Base-by-base conservation (phyloP, 2,888 invertebrate species). In the Stenolophus ochropezus region DNA sequence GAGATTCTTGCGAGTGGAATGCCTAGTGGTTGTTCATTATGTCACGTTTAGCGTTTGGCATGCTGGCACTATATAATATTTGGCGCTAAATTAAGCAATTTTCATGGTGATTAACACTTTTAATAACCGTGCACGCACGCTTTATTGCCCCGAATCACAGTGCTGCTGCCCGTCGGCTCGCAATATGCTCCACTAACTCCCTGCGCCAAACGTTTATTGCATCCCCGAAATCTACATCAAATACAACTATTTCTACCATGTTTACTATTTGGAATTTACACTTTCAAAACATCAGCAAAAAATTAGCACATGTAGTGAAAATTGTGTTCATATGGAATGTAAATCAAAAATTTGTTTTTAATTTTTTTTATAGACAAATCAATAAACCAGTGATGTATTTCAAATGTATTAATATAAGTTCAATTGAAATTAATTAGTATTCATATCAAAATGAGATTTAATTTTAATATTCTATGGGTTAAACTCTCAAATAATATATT, bases 31-130 rank as follows among this genome's bases (percentile, higher is more conserved):
- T 61, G 61, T 61, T 27, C 61, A 61, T 61, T 61, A 61, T 61
- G 61, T 61, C 61, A 61, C 61, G 61, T 61, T 61, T 61, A 61
- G 61, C 61, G 73, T 73, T 73, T 73, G 73, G 47, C 73, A 49
- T 49, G 65, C 65, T 18, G 49, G 73, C 73, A 78, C 69, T 80
- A 53, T 80, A 80, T 80, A 73, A 80, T 80, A 80, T 80, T 80
- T 80, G 73, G 69, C 49, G 80, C 56, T 80, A 80, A 80, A 80
- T 80, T 80, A 80, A 80, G 80, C 80, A 80, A 80, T 80, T 71
- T 80, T 80, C 80, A 80, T 80, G 80, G 80, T 80, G 80, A 80
- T 80, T 80, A 80, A 58, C 80, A 80, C 80, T 80, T 80, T 80
- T 80, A 80, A 80, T 80, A 80, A 71, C 80, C 80, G 80, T 73